These are phyloP conservation scores for Petroica traversi DNA, from an alignment of 2,113 vertebrate genomes.

Conservation along the genomic window DNA sequence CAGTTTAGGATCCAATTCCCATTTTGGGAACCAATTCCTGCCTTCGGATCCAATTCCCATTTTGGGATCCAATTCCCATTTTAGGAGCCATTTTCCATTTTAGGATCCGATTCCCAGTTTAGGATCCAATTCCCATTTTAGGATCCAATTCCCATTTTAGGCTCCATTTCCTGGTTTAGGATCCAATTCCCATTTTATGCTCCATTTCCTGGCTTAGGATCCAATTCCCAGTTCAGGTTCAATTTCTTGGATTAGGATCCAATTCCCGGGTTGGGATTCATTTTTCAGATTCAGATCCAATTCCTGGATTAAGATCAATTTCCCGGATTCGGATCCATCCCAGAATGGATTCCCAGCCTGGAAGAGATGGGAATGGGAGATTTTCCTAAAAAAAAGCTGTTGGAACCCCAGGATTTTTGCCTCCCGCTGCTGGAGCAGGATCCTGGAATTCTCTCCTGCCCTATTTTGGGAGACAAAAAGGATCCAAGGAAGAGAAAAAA, in stretches of 20 bases:
- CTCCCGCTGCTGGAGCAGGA: neutral
- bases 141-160: neutral
- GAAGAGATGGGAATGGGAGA: fast-evolving
- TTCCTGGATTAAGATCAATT: fast-evolving
- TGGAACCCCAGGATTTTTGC: neutral
- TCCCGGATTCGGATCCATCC: neutral
- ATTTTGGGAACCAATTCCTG: fast-evolving
- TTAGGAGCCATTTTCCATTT: neutral
- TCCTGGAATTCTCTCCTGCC: neutral
- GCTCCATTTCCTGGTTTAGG: too few relatives aligned
- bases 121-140: neutral
- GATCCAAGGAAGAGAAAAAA: neutral
- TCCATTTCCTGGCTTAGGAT: too few relatives aligned
- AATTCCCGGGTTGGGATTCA: neutral
- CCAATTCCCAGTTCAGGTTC: fast-evolving
- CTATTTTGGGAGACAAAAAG: neutral
- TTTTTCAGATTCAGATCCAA: fast-evolving
- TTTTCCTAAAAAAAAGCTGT: neutral
- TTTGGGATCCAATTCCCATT: too few relatives aligned
- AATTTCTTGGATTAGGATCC: too few relatives aligned
- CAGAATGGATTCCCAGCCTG: neutral
- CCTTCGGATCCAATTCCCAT: too few relatives aligned
- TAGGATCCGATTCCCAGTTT: too few relatives aligned
- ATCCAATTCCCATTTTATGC: neutral
- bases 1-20: neutral